A percentile compares a stretch with the other conserved stretches of the same genome.
Evolutionary conservation across 92 coral and sea anemone species (phyloP).

Genomic region (Metridium senile): DNA sequence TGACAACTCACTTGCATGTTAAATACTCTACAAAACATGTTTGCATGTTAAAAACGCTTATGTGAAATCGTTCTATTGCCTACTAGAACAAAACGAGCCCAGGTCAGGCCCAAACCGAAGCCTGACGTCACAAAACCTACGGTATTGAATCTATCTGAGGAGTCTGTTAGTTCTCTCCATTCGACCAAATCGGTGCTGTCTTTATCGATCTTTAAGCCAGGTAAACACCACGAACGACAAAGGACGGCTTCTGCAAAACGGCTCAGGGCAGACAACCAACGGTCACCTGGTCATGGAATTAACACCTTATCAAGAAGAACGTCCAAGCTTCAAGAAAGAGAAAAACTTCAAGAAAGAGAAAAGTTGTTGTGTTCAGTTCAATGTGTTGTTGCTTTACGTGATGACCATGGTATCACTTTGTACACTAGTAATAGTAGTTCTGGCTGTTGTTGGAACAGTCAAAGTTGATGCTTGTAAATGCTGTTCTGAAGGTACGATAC

Average conservation of each 20-base stretch:
- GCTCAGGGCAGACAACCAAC: neutral
- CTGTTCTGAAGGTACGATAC: slow-evolving; percentile 9
- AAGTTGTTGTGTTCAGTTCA: neutral
- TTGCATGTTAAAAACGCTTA: neutral
- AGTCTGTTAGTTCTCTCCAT: neutral
- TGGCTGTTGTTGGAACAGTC: slow-evolving; percentile 8
- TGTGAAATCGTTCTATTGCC: neutral
- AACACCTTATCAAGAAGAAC: neutral
- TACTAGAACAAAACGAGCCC: neutral
- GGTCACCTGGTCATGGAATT: neutral
- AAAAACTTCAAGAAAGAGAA: neutral
- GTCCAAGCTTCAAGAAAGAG: neutral
- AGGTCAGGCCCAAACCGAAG: slow-evolving; percentile 11
- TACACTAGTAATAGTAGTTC: neutral
- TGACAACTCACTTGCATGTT: no score
- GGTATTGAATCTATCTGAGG: neutral
- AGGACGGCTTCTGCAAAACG: neutral
- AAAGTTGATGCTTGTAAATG: slow-evolving; percentile 14
- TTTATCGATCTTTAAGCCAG: neutral
- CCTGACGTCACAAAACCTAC: neutral
- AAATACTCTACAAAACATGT: no score
- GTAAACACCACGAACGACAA: neutral
- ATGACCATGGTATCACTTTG: slow-evolving; percentile 1
- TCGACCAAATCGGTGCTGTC: slow-evolving; percentile 2
- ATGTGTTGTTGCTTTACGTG: slow-evolving; percentile 8